Evolutionary conservation across 37 sponge, comb jelly and placozoan species (phyloP), one percentile per base, ranked within the genome.

Genomic region (Haliclona indistincta): DNA sequence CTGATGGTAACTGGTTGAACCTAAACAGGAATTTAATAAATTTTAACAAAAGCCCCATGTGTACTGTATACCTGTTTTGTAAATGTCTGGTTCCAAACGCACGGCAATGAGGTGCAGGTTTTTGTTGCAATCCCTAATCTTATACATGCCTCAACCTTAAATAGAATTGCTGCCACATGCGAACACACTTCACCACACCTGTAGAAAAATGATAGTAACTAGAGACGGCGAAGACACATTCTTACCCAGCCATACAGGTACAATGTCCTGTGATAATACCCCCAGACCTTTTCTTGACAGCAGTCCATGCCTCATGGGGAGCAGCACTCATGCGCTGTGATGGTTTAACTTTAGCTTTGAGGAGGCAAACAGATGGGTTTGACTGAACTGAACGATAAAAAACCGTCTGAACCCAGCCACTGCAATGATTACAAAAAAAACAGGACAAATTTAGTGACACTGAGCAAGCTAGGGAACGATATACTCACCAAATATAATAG

Each of bases 191-290:
- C 78, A 49, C 64, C 78, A 43, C 35, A 44, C 30, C 65, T 63
- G 56, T 33, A 68, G 28, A 43, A 32, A 3, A 34, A 64, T 22
- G 22, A 64, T 64, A 30, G 49, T 17, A 8, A 47, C 13, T 47
- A 47, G 13, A 47, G 8, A 13, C 49, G 13, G 13, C 13, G 49
- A 47, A 17, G 49, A 17, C 13, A 17, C 8, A 13, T 47, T 17
- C 72, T 71, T 52, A 52, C 72, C 72, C 72, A 19, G 72, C 72
- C 53, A 71, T 26, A 51, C 72, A 71, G 10, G 53, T 71, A 33
- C 54, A 71, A 47, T 71, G 72, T 2, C 54, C 72, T 44, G 72
- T 71, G 54, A 71, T 32, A 23, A 71, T 26, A 29, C 19, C 15
- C 20, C 72, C 53, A 34, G 72, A 30, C 28, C 36, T 39, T 47